Percentiles rank a stretch among this genome's conserved stretches.
These are phyloP conservation scores for Simalia tracyae DNA, from an alignment of 2,797 vertebrate genomes.

Conservation along the genomic window DNA sequence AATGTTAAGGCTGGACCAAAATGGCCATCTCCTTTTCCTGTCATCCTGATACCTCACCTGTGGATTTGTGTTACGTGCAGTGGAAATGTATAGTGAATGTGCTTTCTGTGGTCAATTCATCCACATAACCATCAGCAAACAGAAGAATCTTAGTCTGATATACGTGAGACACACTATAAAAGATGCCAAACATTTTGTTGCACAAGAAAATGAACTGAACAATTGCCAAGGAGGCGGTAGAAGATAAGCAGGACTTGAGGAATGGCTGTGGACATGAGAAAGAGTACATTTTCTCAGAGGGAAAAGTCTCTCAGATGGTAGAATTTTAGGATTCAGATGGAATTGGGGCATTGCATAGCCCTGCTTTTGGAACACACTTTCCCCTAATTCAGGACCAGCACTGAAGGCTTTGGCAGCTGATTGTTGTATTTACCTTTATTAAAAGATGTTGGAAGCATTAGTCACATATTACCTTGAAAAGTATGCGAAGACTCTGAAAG, in stretches of 20 bases:
- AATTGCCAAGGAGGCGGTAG: constrained; percentile 38
- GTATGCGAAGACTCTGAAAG: background rate
- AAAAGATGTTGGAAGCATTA: background rate
- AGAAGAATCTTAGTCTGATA: constrained; percentile 41
- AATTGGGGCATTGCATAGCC: background rate
- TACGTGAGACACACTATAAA: background rate
- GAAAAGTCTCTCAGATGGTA: background rate
- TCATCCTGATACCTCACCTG: constrained; percentile 2
- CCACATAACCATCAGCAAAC: background rate
- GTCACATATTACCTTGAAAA: background rate
- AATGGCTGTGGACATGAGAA: background rate
- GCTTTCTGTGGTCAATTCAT: constrained; percentile 27
- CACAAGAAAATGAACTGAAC: background rate
- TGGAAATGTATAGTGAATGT: background rate
- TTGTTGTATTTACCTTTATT: background rate
- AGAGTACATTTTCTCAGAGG: background rate
- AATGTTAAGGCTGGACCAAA: background rate
- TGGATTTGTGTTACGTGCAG: constrained; percentile 17
- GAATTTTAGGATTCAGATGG: background rate
- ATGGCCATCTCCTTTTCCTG: background rate
- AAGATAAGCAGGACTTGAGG: constrained; percentile 2
- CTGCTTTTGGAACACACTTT: background rate
- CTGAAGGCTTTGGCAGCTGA: background rate
- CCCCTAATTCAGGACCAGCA: fast-evolving
- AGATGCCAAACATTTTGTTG: background rate